Conservation (phyloP, 2,113 vertebrate genomes). For the Heterotis niloticus region DNA sequence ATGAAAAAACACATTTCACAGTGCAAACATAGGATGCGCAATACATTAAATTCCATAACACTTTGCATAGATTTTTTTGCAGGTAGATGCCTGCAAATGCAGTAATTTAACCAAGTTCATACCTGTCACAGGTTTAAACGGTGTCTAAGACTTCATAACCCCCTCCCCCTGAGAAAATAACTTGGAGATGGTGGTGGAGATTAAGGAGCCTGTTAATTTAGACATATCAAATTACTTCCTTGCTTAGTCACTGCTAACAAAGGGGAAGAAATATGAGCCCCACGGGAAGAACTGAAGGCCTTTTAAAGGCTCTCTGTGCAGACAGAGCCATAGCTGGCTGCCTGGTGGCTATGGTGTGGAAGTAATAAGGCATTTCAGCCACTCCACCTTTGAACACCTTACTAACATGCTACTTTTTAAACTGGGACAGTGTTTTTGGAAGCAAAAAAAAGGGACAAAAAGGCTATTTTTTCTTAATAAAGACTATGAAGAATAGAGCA, state of each 20-base stretch:
- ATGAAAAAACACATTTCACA: too few relatives aligned
- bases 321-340: too few relatives aligned
- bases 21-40: too few relatives aligned
- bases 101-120: not conserved
- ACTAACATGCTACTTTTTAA: not conserved
- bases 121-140: not conserved
- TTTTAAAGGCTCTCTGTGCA: not conserved
- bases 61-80: not conserved
- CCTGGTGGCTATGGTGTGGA: too few relatives aligned
- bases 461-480: not conserved
- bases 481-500: too few relatives aligned
- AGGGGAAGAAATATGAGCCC: not conserved
- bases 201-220: conserved; percentile 14
- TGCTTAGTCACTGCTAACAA: conserved; percentile 5
- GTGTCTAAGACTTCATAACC: not conserved
- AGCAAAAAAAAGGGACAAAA: not conserved
- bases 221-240: not conserved
- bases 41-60: too few relatives aligned
- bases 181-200: not conserved
- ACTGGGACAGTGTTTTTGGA: not conserved
- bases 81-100: not conserved
- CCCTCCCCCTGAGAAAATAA: too few relatives aligned
- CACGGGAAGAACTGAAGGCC: conserved; percentile 1
- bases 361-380: too few relatives aligned
- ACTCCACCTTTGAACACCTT: not conserved